Percentiles rank a stretch among this genome's conserved stretches.
phyloP scores from a whole-genome alignment of 2,888 invertebrate genomes.

The Synanthedon vespiformis region DNA sequence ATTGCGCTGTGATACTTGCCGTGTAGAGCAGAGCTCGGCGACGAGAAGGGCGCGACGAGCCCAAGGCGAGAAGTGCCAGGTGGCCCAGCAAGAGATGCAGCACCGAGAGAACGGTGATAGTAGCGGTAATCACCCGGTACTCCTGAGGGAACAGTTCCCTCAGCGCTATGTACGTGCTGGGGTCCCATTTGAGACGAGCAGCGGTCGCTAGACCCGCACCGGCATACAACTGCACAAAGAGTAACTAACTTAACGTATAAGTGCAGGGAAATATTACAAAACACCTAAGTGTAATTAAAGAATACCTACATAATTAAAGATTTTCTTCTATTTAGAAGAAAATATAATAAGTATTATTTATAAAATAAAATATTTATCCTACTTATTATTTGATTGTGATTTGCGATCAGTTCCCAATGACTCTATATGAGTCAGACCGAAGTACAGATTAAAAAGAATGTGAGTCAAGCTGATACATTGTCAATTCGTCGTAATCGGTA shows the following conservation, averaged over 20 bases:
- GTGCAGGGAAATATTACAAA: no score
- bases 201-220: conserved; percentile 41
- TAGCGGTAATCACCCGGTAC: conserved; percentile 12
- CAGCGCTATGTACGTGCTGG: conserved; percentile 37
- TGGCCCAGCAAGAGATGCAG: conserved; percentile 1
- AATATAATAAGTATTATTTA: no score
- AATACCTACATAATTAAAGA: not conserved
- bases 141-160: conserved; percentile 32
- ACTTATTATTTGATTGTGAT: no score
- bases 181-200: conserved; percentile 57
- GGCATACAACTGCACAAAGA: conserved; percentile 17
- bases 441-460: no score
- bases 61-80: conserved; percentile 6
- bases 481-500: no score
- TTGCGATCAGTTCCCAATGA: no score
- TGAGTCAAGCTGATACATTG: no score
- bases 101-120: not conserved
- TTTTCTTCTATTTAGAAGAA: no score
- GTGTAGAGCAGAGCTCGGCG: conserved; percentile 3
- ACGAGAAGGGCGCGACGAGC: conserved; percentile 6
- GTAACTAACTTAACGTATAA: not conserved
- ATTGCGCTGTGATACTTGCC: not conserved
- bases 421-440: no score
- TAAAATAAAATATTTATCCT: no score
- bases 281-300: no score